A percentile compares a stretch with the other conserved stretches of the same genome.
Evolutionary conservation across 2,797 vertebrate species (phyloP).

Genomic region (Hippopotamyrus pictus): DNA sequence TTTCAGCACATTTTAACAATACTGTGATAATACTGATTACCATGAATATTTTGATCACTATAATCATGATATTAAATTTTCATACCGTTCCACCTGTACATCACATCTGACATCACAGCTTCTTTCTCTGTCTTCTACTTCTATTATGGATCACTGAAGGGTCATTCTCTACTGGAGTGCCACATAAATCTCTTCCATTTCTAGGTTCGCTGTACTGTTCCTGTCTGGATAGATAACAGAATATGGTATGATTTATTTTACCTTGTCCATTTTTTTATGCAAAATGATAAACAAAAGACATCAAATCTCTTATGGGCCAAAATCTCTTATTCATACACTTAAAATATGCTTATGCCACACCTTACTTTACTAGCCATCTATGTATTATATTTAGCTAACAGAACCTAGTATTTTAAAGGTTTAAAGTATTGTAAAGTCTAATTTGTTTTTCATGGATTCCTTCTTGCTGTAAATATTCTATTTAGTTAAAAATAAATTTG

Average conservation of each 20-base stretch:
- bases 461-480: not conserved
- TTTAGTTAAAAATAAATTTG: not conserved
- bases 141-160: not conserved
- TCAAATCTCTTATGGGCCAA: not conserved
- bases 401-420: not conserved
- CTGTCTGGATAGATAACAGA: not conserved
- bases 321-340: not conserved
- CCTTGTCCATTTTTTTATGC: not conserved
- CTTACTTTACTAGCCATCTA: not conserved
- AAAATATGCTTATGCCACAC: not conserved
- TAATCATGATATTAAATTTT: not conserved
- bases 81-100: not conserved
- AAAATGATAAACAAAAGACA: not conserved
- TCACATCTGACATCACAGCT: not conserved
- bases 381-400: not conserved
- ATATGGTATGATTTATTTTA: not conserved
- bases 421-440: not conserved
- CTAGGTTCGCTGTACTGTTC: not conserved
- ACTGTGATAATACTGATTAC: not conserved
- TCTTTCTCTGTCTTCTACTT: not conserved
- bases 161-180: not conserved
- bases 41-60: not conserved
- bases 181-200: not conserved
- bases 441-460: not conserved
- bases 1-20: not conserved